Evolutionary conservation across 2,797 vertebrate species (phyloP), one percentile per base, ranked within the genome.

Genomic region (Hybognathus amarus): DNA sequence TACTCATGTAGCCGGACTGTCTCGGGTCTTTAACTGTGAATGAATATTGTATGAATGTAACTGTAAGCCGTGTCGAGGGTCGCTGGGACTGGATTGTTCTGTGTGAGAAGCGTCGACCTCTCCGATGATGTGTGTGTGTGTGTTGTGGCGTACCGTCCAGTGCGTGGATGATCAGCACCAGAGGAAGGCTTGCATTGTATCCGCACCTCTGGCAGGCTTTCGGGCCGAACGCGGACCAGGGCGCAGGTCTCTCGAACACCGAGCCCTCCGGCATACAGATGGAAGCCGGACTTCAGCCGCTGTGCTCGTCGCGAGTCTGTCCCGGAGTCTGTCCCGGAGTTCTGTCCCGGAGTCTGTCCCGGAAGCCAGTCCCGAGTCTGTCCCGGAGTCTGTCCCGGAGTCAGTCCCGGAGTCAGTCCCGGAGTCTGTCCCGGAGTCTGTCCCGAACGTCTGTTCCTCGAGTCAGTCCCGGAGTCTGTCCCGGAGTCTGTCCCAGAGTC

Each of bases 161-260:
- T 96, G n/a, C 96, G 17, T 97, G 96, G 88, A 96, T 89, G 82
- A 97, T 94, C 84, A 96, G 91, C 87, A 94, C 92, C 87, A 97
- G 81, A 0, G 95, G 95, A 85, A 89, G 82, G 8, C 94, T 94
- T 59, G 91, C 67, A 81, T 96, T 96, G 92, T 96, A 96, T 75
- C 66, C 79, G 24, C 96, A 97, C 38, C 83, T 85, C 13, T 92
- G 82, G 10, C n/a, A 97, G 90, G 0, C 91, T 94, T 56, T 91
- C 89, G 9, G 81, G 12, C 10, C 82, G 91, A 78, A 89, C 79
- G 1, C 91, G 92, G 61, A 61, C 83, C 80, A 97, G 87, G 50
- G 86, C 80, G 83, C 96, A 97, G 79, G 90, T 83, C 2, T 85
- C 85, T 87, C 87, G 1, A 50, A 68, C 50, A 79, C 66, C 0